Percentiles rank a stretch among this genome's conserved stretches.
Evolutionary conservation across 2,113 vertebrate species (phyloP).

Genomic region (Tenrec ecaudatus): DNA sequence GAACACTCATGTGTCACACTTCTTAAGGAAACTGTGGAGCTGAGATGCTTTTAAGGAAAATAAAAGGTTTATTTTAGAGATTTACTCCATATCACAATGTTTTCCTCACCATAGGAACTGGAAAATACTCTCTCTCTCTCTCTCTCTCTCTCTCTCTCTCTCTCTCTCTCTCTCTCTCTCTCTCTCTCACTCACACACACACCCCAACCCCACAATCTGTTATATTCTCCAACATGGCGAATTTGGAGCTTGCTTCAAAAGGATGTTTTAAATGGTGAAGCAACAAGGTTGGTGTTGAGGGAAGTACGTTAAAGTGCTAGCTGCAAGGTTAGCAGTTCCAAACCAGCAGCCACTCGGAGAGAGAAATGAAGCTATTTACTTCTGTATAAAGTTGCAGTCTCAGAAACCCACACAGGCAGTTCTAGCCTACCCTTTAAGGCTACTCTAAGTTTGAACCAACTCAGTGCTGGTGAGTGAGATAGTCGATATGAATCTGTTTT

Average conservation of each 20-base stretch:
- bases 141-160: not conserved
- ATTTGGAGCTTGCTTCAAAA: constrained; percentile 18
- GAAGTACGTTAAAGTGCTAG: not conserved
- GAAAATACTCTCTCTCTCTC: not conserved
- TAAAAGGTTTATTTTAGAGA: not conserved
- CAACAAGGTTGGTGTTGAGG: not conserved
- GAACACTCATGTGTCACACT: not conserved
- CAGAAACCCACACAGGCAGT: too few species aligned
- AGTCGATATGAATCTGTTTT: not conserved
- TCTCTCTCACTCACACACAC: not conserved
- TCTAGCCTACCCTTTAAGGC: too few species aligned
- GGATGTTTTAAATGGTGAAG: not conserved
- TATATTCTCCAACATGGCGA: not conserved
- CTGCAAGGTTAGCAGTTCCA: too few species aligned
- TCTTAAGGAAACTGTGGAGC: not conserved
- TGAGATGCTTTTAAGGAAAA: not conserved
- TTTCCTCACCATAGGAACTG: not conserved
- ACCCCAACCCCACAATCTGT: not conserved
- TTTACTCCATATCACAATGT: not conserved
- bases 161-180: not conserved
- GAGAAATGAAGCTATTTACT: too few species aligned
- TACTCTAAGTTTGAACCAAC: too few species aligned
- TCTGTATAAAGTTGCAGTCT: too few species aligned
- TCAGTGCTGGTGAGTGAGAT: too few species aligned
- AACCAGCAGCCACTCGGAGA: too few species aligned